Percentiles rank a stretch among this genome's conserved stretches.
phyloP scores from a whole-genome alignment of 2,888 invertebrate species.

The Villa cingulata region DNA sequence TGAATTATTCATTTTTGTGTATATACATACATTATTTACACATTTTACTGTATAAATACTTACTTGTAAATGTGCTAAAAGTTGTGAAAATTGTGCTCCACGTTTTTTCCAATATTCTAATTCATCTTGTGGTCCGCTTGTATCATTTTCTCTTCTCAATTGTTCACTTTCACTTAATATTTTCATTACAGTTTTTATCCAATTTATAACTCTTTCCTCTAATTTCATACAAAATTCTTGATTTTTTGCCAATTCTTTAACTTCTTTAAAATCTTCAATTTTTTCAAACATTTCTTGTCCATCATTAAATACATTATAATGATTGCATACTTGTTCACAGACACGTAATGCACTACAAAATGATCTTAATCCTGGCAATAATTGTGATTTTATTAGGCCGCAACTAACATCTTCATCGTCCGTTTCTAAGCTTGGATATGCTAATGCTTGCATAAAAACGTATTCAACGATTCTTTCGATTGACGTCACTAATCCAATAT shows the following conservation, averaged over 20 bases:
- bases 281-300: conserved; percentile 48
- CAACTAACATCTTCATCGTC: conserved; percentile 69
- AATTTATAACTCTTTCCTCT: conserved; percentile 60
- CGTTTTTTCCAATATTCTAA: conserved; percentile 93
- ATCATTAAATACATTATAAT: conserved; percentile 65
- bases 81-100: conserved; percentile 83
- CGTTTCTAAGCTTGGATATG: conserved; percentile 63
- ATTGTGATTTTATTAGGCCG: conserved; percentile 68
- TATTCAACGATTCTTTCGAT: conserved; percentile 78
- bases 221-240: conserved; percentile 49
- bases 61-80: conserved; percentile 60
- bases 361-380: conserved; percentile 68
- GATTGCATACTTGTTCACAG: conserved; percentile 71
- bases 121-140: conserved; percentile 87
- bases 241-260: conserved; percentile 55
- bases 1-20: too few species aligned
- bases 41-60: not conserved
- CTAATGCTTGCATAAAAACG: conserved; percentile 81
- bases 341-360: conserved; percentile 81
- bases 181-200: conserved; percentile 71
- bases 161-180: conserved; percentile 85
- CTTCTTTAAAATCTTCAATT: conserved; percentile 48
- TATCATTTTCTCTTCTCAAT: conserved; percentile 79
- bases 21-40: not conserved
- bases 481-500: conserved; percentile 70